Conservation (phyloP, 2,888 invertebrate genomes). For the Blera fallax region DNA sequence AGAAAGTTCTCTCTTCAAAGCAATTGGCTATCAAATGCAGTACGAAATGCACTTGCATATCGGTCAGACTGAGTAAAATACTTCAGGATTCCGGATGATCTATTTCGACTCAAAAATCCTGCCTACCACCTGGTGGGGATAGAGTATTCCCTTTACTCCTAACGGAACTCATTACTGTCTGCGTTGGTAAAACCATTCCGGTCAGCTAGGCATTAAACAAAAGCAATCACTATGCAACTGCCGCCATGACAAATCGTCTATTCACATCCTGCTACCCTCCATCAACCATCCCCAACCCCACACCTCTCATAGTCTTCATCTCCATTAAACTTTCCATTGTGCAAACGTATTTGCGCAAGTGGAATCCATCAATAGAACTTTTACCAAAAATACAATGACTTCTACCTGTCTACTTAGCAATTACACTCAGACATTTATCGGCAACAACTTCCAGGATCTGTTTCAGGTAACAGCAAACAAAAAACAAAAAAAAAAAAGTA, state of each 20-base stretch:
- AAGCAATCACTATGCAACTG: conserved; percentile 6
- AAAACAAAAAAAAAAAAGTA: conserved; percentile 12
- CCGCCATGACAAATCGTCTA: conserved; percentile 14
- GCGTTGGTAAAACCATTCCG: too few species aligned
- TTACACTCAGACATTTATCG: conserved; percentile 67
- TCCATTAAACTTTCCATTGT: conserved; percentile 56
- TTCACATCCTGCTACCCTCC: neutral
- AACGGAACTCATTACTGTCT: too few species aligned
- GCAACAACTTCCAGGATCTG: conserved; percentile 49
- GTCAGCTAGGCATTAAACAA: too few species aligned
- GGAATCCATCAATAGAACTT: conserved; percentile 47
- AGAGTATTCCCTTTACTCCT: too few species aligned
- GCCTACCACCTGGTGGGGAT: too few species aligned
- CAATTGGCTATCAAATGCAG: too few species aligned
- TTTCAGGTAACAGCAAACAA: conserved; percentile 2
- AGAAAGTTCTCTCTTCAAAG: too few species aligned
- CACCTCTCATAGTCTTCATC: too few species aligned
- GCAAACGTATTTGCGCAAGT: conserved; percentile 25
- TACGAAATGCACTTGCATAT: too few species aligned
- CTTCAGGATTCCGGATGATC: too few species aligned
- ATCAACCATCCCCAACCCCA: neutral
- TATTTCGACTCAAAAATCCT: too few species aligned
- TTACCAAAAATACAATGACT: conserved; percentile 25
- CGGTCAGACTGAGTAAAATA: too few species aligned
- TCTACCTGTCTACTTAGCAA: conserved; percentile 66